A percentile compares a stretch with the other conserved stretches of the same genome.
phyloP scores from a whole-genome alignment of 35 echinoderm and acorn worm species.

The Apostichopus californicus region DNA sequence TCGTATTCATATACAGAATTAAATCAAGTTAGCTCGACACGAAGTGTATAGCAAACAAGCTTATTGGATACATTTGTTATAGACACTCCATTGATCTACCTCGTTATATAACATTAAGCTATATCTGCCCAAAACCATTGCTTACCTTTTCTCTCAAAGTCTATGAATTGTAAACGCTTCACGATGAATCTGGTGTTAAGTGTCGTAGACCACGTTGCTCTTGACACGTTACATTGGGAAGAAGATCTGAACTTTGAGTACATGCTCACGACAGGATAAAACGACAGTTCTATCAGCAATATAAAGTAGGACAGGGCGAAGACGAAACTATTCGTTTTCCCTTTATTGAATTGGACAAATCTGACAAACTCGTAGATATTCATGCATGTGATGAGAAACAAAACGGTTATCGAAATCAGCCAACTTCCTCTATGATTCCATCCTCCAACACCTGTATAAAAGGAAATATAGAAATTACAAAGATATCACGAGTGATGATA shows the following conservation, averaged over 20 bases:
- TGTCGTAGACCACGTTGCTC: neutral
- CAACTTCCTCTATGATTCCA: constrained; percentile 13
- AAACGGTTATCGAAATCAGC: neutral
- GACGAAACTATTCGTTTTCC: neutral
- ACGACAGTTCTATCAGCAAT: neutral
- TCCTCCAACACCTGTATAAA: neutral
- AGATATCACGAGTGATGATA: neutral
- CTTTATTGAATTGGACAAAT: neutral
- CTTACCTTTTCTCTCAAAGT: neutral
- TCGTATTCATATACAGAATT: too few species aligned
- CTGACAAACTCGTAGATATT: neutral
- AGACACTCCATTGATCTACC: too few species aligned
- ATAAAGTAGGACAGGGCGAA: constrained; percentile 5
- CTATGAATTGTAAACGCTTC: constrained; percentile 14
- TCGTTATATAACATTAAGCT: too few species aligned
- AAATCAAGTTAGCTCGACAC: too few species aligned
- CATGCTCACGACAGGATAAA: neutral
- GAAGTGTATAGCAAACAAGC: too few species aligned
- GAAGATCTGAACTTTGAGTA: constrained; percentile 5
- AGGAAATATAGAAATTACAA: neutral
- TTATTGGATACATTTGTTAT: too few species aligned
- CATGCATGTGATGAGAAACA: neutral
- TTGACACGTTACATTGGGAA: neutral
- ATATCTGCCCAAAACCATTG: too few species aligned
- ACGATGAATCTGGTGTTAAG: neutral